Conservation (phyloP, 2,113 vertebrate species). For the Prionailurus bengalensis region DNA sequence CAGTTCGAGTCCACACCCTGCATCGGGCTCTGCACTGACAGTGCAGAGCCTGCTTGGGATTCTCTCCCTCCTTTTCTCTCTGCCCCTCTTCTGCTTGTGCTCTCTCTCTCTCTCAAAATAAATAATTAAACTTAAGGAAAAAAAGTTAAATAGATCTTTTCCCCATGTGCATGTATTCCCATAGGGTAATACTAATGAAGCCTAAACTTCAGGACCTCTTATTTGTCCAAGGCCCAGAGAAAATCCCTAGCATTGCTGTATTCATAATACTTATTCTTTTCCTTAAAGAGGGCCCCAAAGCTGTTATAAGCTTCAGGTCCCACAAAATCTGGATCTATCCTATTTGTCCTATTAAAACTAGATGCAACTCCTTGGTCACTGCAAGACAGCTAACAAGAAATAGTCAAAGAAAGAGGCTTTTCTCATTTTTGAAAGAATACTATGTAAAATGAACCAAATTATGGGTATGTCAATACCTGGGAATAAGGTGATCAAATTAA, state of each 20-base stretch:
- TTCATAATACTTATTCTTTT: slow-evolving; percentile 30
- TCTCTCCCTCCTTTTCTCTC: too few relatives aligned
- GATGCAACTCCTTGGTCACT: neutral
- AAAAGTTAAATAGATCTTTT: neutral
- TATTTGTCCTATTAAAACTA: neutral
- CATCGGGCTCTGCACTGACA: too few relatives aligned
- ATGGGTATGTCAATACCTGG: neutral
- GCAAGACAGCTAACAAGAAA: neutral
- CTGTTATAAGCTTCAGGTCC: neutral
- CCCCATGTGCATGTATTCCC: neutral
- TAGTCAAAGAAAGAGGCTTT: neutral
- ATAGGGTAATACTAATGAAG: neutral
- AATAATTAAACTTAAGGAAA: neutral
- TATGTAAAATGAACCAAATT: slow-evolving; percentile 46
- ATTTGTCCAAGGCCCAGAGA: neutral
- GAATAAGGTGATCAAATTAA: slow-evolving; percentile 32
- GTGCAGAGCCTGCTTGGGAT: too few relatives aligned
- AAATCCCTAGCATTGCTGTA: neutral
- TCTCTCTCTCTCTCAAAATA: too few relatives aligned
- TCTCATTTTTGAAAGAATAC: slow-evolving; percentile 16
- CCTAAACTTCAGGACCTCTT: neutral
- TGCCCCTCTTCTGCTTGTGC: too few relatives aligned
- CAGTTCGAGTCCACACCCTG: too few relatives aligned
- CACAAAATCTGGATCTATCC: slow-evolving; percentile 11
- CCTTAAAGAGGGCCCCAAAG: neutral